Percentiles rank a stretch among this genome's conserved stretches.
phyloP scores from a whole-genome alignment of 2,113 vertebrate genomes.

The Canis aureus region DNA sequence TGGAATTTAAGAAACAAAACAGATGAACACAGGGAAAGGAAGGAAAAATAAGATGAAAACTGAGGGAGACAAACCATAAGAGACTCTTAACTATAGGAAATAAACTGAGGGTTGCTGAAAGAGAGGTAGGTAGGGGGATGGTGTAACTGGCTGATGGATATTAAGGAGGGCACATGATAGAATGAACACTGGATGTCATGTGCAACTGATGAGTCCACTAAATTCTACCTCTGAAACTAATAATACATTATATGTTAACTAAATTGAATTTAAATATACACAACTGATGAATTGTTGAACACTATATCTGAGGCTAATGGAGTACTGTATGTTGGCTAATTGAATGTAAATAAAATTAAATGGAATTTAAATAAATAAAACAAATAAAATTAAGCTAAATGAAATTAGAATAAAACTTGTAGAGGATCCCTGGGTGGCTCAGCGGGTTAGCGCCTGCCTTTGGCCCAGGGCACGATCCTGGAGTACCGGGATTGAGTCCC shows the following conservation, averaged over 20 bases:
- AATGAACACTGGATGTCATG: neutral
- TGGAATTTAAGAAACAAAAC: neutral
- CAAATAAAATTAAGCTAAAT: neutral
- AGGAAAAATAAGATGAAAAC: neutral
- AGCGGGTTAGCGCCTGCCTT: too few species aligned
- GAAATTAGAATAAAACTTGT: conserved; percentile 37
- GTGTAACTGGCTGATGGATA: neutral
- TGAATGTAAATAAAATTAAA: neutral
- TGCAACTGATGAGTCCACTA: neutral
- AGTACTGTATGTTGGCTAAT: too few species aligned
- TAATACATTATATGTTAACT: neutral
- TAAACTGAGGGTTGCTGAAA: neutral
- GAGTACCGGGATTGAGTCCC: too few species aligned
- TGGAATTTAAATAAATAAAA: neutral
- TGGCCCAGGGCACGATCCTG: too few species aligned
- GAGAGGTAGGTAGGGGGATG: neutral
- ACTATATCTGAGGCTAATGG: too few species aligned
- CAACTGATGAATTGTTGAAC: too few species aligned
- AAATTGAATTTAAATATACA: neutral
- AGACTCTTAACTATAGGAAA: neutral
- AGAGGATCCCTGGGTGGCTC: too few species aligned
- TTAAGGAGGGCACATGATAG: neutral
- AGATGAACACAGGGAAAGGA: neutral
- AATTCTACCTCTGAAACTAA: neutral
- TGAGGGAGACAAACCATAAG: neutral